Base-by-base conservation (phyloP, 2,888 invertebrate genomes). In the Heliconius charithonia region DNA sequence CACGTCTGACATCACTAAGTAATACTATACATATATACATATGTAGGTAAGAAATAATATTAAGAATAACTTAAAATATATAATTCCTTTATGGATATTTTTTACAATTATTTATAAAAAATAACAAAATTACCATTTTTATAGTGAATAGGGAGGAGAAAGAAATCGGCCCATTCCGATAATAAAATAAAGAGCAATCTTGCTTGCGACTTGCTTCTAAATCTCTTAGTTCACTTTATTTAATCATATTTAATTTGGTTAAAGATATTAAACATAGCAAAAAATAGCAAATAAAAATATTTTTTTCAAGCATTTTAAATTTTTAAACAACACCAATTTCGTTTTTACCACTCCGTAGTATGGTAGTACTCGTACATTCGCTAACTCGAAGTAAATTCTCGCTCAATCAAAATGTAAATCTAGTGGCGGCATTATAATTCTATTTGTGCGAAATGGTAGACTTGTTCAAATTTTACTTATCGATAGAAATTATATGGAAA, bases 351-450 rank as follows among this genome's bases (percentile, higher is more conserved):
- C 25, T 25, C 37, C 13, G 22, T 56, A 51, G 22, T 72, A 77
- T 56, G 51, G 65, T 75, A 79, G 63, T 79, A 45, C 41, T 19
- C 51, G 51, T 51, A 73, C 51, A 76, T 75, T 77, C 75, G 78
- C 73, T 75, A 79, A 65, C 32, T 73, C n/a, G 16, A 73, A 81
- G 78, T 79, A 76, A 78, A 82, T 81, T 81, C 71, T 71, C 80
- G 82, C 84, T 86, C 87, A 86, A 90, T 91, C 89, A 90, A 89
- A 90, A 91, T 91, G 90, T 86, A 89, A 91, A 90, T 91, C 84
- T 82, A 63, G 83, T 85, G 83, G 86, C 85, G 82, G 82, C 83
- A 83, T 89, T 86, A 89, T 87, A 84, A 87, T 86, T 83, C 82
- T 85, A 85, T 88, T 88, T 87, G 81, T 77, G 80, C 77, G 78